Evolutionary conservation across 2,797 vertebrate species (phyloP), one percentile per base, ranked within the genome.

Genomic region (Periophthalmus magnuspinnatus): DNA sequence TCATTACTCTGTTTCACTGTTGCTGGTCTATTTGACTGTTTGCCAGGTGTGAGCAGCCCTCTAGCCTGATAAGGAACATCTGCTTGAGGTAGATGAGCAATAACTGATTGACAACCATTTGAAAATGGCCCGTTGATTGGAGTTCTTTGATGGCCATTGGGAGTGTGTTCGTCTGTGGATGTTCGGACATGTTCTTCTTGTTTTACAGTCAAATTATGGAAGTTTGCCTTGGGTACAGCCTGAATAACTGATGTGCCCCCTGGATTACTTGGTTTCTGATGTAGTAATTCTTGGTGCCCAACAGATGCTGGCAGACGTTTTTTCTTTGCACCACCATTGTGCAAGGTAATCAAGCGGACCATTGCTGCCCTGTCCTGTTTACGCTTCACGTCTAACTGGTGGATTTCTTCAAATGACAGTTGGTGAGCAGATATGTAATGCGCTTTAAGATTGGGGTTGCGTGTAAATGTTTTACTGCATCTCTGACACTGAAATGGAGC

Each of bases 381-480:
- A 38, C 94, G 94, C 87, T 95, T 96, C 56, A 94, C 82, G 91
- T 96, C 97, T 69, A 98, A 86, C 76, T 95, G 94, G 21, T 94
- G 90, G 75, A 98, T 95, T 88, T 98, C 96, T 69, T 97, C 91
- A 9, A 91, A 89, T 0, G 96, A 93, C 74, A 98, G 93, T 80
- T 94, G 95, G 90, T 99, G 97, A 66, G 95, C 92, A 11, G 96
- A 90, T 36, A 94, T 93, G 84, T 96, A 99, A 81, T 99, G 97
- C n/a, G 95, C 92, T 64, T 96, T 93, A 66, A 98, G 97, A 83
- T 98, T 99, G 24, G 97, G 98, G 89, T 99, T 99, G 47, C 97
- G 94, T 5, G 97, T 99, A 85, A 98, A 99, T 0, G 95, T 92
- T 92, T 98, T 99, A 47, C 86, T 92, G 82, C 97, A 99, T 69